Percentiles rank a stretch among this genome's conserved stretches.
These are phyloP conservation scores for Tiliqua scincoides DNA, from an alignment of 2,113 vertebrate genomes.

Conservation along the genomic window DNA sequence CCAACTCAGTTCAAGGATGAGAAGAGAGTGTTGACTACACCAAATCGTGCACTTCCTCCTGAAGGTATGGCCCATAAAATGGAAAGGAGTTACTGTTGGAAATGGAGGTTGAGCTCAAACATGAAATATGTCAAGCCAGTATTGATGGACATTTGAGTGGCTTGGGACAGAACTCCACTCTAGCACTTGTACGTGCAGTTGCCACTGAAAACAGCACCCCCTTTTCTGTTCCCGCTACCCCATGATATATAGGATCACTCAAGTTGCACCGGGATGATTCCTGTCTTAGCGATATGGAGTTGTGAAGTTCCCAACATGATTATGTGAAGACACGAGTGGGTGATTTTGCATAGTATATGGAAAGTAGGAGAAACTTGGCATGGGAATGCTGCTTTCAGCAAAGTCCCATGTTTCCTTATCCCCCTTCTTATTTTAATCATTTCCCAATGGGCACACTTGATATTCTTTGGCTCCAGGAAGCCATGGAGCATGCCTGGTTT, in stretches of 20 bases:
- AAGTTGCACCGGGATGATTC: neutral
- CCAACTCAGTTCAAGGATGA: conserved; percentile 72
- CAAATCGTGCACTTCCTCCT: conserved; percentile 61
- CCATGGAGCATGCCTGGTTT: neutral
- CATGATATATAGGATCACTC: neutral
- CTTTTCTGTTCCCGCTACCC: neutral
- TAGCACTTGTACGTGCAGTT: neutral
- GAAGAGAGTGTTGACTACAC: conserved; percentile 71
- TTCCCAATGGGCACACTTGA: too few species aligned
- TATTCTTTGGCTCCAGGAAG: neutral
- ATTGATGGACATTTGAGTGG: neutral
- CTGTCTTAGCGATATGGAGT: too few species aligned
- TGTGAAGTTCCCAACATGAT: too few species aligned
- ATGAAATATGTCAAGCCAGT: neutral
- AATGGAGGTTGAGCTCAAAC: neutral
- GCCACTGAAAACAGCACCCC: neutral
- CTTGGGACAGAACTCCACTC: neutral
- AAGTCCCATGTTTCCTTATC: neutral
- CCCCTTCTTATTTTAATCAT: neutral
- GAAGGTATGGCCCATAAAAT: conserved; percentile 68
- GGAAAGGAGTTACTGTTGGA: neutral
- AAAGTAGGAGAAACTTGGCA: too few species aligned
- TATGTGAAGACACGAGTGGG: too few species aligned
- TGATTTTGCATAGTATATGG: too few species aligned
- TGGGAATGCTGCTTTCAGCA: neutral